Evolutionary conservation across 2,888 invertebrate species (phyloP), one percentile per base, ranked within the genome.

Genomic region (Urechis unicinctus): DNA sequence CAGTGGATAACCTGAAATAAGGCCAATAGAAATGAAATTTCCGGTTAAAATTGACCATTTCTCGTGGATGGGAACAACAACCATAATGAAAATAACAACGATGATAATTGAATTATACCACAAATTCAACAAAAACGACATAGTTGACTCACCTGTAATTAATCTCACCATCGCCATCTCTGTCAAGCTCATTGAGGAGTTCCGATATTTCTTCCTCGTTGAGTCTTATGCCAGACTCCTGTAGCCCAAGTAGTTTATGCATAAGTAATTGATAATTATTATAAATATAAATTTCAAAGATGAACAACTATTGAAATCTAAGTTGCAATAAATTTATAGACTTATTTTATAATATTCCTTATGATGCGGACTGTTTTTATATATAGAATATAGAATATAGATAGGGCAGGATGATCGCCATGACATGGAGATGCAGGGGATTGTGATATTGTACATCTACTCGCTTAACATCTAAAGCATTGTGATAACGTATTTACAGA

Each of bases 161-260:
- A 21, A 77, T 74, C 59, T 74, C 75, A 3, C 76, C 77, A 61
- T 73, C 74, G 0, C 73, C 73, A 58, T 75, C 75, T 53, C 66
- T 63, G 55, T 77, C 76, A 30, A 77, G 61, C 46, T 74, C 73
- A 44, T 71, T 60, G 21, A 77, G 53, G n/a, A 77, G 61, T 36
- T 65, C 51, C 28, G 65, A 60, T 3, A 75, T 63, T 54, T 77
- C 76, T 24, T 73, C 74, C n/a, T 69, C 68, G 28, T 68, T 66
- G 28, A 77, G 60, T 36, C 68, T 67, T 28, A 76, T 69, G 13
- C 74, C 76, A 4, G 69, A 68, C 49, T 72, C 72, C 75, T 75
- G 47, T n/a, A 50, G 36, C 6, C 6, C 45, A 45, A 45, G 6
- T 22, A 45, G 13, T 45, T 6, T 6, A 45, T 13, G n/a, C 28